phyloP scores from a whole-genome alignment of 2,888 invertebrate genomes.

The Chironomus riparius region DNA sequence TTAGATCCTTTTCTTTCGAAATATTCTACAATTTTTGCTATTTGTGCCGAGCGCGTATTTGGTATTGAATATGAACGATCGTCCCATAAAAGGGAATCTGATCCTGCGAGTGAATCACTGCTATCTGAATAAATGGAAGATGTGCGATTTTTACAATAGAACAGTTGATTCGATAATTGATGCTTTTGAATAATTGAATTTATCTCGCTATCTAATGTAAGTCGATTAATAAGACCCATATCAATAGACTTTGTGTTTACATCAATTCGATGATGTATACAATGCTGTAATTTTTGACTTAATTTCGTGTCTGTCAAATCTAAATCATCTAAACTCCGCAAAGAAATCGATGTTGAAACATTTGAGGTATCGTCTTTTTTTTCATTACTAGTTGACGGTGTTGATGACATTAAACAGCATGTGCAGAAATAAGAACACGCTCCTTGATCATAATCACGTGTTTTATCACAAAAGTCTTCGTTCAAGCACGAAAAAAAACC shows the following conservation, averaged over 20 bases:
- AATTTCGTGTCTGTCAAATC: slow-evolving; percentile 39
- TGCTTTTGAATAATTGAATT: slow-evolving; percentile 42
- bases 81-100: slow-evolving; percentile 62
- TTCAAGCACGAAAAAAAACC: slow-evolving; percentile 85
- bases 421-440: slow-evolving; percentile 39
- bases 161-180: slow-evolving; percentile 46
- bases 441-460: slow-evolving; percentile 7
- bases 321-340: slow-evolving; percentile 52
- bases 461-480: slow-evolving; percentile 49
- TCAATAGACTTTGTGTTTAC: slow-evolving; percentile 40
- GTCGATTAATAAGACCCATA: slow-evolving; percentile 45
- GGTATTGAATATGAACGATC: slow-evolving; percentile 51
- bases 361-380: slow-evolving; percentile 39
- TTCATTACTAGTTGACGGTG: background rate
- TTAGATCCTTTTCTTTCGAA: slow-evolving; percentile 68
- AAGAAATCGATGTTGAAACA: slow-evolving; percentile 48
- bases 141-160: slow-evolving; percentile 55
- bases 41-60: slow-evolving; percentile 54
- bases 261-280: slow-evolving; percentile 36
- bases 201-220: slow-evolving; percentile 44
- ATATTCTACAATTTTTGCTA: slow-evolving; percentile 78
- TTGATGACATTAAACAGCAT: slow-evolving; percentile 17
- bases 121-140: slow-evolving; percentile 81
- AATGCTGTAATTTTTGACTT: slow-evolving; percentile 30
- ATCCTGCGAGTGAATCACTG: slow-evolving; percentile 71